Base-by-base conservation (phyloP, 1,140 invertebrate species). In the Papilio polytes region DNA sequence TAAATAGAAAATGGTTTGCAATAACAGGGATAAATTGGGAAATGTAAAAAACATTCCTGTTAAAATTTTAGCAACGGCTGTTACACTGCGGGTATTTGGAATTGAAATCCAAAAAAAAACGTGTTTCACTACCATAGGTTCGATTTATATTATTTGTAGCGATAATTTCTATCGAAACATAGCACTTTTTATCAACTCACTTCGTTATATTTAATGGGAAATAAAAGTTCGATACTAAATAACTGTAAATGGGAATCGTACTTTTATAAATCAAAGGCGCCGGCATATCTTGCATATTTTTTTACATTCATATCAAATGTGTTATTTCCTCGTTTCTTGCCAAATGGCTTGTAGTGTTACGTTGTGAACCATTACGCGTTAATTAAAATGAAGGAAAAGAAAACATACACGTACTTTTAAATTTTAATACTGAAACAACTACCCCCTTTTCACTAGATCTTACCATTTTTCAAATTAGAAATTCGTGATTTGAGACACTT, bases 71-170 rank as follows among this genome's bases (percentile, higher is more conserved):
- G 63, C 22, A 36, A 31, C 63, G 63, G 63, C 22, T 70, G 26
- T 70, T 70, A 70, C 63, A 31, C 63, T 70, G 22, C 63, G 63
- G 63, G 63, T 66, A 66, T 66, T 26, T 31, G 63, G 63, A 70
- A 70, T 70, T 70, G 63, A 70, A 70, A 63, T 63, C 59, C 15
- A 70, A 70, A 70, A 63, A 66, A 63, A 70, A 70, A 15, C 26
- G 26, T 70, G 63, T 70, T 70, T 31, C 63, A 15, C 22, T 70
- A 70, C 63, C 63, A 31, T 36, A 13, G 13, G 26, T 70, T 31
- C 26, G 26, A 70, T 70, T 70, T 56, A 8, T 56, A 56, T 56
- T 59, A 26, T 59, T 59, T 70, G 22, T 70, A 70, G 26, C 63
- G 63, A 70, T 26, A 70, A 70, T 70, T 70, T 1, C 26, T 15